A percentile compares a stretch with the other conserved stretches of the same genome.
These are phyloP conservation scores for Poeciliopsis occidentalis DNA, from an alignment of 2,113 vertebrate genomes.

Conservation along the genomic window DNA sequence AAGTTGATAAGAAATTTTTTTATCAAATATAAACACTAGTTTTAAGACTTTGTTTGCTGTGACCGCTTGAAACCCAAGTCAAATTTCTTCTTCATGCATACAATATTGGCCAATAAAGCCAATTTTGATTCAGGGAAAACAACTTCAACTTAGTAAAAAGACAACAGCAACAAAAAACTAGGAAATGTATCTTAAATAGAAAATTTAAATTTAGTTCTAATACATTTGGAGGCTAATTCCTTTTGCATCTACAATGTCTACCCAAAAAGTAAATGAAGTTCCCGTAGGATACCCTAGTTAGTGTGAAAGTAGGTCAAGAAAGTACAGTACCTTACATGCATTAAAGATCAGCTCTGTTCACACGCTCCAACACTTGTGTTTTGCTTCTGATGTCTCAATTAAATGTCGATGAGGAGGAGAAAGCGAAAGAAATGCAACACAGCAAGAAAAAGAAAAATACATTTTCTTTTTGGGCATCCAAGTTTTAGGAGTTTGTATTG, in stretches of 20 bases:
- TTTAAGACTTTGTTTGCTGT: no score
- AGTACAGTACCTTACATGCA: conserved; percentile 44
- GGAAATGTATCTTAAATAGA: neutral
- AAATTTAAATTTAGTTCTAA: conserved; percentile 19
- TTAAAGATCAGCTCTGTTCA: conserved; percentile 47
- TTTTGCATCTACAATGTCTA: conserved; percentile 21
- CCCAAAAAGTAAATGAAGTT: conserved; percentile 38
- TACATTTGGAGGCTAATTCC: conserved; percentile 42
- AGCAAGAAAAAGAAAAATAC: conserved; percentile 17
- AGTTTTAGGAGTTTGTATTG: conserved; percentile 42
- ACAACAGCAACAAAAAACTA: neutral
- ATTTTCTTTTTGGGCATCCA: conserved; percentile 46
- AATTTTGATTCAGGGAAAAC: no score
- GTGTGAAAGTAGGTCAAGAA: conserved; percentile 68
- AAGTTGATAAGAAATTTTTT: no score
- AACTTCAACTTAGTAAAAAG: neutral
- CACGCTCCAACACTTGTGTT: conserved; percentile 27
- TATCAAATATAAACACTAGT: no score
- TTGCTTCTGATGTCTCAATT: conserved; percentile 73
- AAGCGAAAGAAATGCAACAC: conserved; percentile 39
- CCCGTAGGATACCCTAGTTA: conserved; percentile 49
- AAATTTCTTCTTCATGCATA: no score
- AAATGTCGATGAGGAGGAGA: conserved; percentile 61
- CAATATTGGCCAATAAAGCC: no score
- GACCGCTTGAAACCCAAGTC: no score